Base-by-base conservation (phyloP, 1,140 invertebrate species). In the Gonioctena quinquepunctata region DNA sequence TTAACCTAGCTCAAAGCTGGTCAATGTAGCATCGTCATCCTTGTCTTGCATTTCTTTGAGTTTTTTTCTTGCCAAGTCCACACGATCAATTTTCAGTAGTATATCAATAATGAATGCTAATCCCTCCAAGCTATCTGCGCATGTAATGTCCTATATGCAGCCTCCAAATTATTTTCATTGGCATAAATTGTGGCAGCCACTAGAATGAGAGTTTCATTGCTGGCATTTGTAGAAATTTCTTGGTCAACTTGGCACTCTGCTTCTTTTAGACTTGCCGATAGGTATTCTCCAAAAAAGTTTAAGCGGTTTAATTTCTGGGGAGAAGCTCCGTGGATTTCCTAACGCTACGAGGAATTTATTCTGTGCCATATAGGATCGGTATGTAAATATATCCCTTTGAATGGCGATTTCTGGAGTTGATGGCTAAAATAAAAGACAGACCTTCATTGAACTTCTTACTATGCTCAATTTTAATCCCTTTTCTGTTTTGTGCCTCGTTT, bases 1-100 rank as follows among this genome's bases (percentile, higher is more conserved):
- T n/a, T n/a, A n/a, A n/a, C n/a, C n/a, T n/a, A n/a, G n/a, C n/a
- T n/a, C n/a, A n/a, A n/a, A 99, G 84, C 81, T 99, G 97, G 97
- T 98, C 0, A 99, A 83, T 1, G 96, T 98, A 11, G 93, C 93
- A 86, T 99, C 98, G 84, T 99, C 98, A 84, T 99, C 97, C 72
- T 93, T 93, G 74, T 99, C 97, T 83, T 97, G 95, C 91, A 99
- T 96, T 61, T 88, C 87, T 83, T 96, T 96, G 19, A 99, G 85
- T 80, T 98, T 93, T 81, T 96, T 97, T 54, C 91, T 90, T 4
- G 98, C 97, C 54, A 99, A 85, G 87, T 99, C 98, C 2, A 95
- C 86, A 48, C 98, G 86, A 84, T 99, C 93, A 86, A 99, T 90
- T 73, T 94, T 93, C 56, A 99, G 83, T 72, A 96, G 90, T 60